Base-by-base conservation (phyloP, 2,888 invertebrate species). In the Chloroclysta siterata region DNA sequence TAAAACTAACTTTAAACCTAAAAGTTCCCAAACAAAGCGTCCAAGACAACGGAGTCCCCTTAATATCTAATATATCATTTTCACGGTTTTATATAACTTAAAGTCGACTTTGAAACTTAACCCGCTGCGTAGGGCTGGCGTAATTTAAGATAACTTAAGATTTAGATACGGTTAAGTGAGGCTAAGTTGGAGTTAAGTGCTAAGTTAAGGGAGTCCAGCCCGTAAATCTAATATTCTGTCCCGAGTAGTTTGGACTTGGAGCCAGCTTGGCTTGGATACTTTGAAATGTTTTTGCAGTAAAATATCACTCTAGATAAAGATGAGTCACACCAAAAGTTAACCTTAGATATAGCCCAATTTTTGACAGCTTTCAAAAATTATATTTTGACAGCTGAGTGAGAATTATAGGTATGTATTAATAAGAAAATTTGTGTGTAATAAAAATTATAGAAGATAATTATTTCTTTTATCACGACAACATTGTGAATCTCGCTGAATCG, bases 91-190 rank as follows among this genome's bases (percentile, higher is more conserved):
- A 76, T 80, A 73, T 72, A 48, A 61, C 15, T 51, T 55, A 53
- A 81, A 82, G 76, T 76, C 76, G 84, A 85, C 74, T 84, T 75
- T 76, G 78, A 78, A 84, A 85, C 83, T 85, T 82, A 82, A 81
- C 80, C 79, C 80, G 80, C 80, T 84, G 82, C 84, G 83, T 79
- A 80, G 78, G 77, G 77, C 77, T 76, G 77, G 71, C 80, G 79
- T 85, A 81, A 82, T 79, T 85, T 79, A 80, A 82, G 81, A 85
- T 82, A 85, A 86, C 81, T 86, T 84, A 81, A 86, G 84, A 86
- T 88, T 88, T 83, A 83, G 83, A 77, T 80, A 80, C 77, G 80
- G 82, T 81, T 85, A 84, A 86, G 84, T 83, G 78, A 79, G 78
- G 81, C 76, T 82, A 86, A 87, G 82, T 83, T 83, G 73, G 77